These are phyloP conservation scores for Xyrauchen texanus DNA, from an alignment of 2,113 vertebrate genomes.

Conservation along the genomic window DNA sequence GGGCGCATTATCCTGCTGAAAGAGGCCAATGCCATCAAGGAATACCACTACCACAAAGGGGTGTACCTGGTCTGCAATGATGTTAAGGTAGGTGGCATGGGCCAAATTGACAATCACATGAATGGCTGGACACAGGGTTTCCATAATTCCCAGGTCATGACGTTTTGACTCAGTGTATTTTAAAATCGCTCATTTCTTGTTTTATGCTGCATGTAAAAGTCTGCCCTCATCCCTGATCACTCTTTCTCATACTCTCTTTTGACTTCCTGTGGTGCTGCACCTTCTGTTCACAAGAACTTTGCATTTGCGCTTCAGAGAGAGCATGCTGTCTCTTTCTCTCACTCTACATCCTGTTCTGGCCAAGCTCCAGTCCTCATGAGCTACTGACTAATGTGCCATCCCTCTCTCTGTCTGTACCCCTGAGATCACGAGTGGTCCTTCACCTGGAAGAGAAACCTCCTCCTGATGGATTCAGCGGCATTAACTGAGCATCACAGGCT, in stretches of 20 bases:
- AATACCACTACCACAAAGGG: too few relatives aligned
- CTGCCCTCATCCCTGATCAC: too few relatives aligned
- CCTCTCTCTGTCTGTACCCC: conserved; percentile 53
- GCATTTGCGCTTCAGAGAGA: conserved; percentile 39
- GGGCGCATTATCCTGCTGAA: too few relatives aligned
- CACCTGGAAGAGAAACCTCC: conserved; percentile 61
- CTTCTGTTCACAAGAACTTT: conserved; percentile 71
- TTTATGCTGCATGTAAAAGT: not conserved
- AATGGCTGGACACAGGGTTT: too few relatives aligned
- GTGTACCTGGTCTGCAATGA: too few relatives aligned
- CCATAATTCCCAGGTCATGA: too few relatives aligned
- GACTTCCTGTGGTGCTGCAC: conserved; percentile 56
- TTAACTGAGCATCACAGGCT: conserved; percentile 54
- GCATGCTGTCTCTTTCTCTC: conserved; percentile 54
- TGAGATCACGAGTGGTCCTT: conserved; percentile 58
- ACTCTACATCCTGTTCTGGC: conserved; percentile 29
- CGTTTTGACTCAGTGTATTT: too few relatives aligned
- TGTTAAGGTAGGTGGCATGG: too few relatives aligned
- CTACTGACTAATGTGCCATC: not conserved
- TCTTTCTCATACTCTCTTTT: conserved; percentile 4
- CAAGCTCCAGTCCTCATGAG: too few relatives aligned
- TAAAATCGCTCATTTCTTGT: too few relatives aligned
- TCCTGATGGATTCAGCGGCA: conserved; percentile 50
- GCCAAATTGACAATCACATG: too few relatives aligned
- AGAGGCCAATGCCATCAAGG: too few relatives aligned